Evolutionary conservation across 2,888 invertebrate genomes (phyloP).

Genomic region (Glyphotaelius pellucidus): DNA sequence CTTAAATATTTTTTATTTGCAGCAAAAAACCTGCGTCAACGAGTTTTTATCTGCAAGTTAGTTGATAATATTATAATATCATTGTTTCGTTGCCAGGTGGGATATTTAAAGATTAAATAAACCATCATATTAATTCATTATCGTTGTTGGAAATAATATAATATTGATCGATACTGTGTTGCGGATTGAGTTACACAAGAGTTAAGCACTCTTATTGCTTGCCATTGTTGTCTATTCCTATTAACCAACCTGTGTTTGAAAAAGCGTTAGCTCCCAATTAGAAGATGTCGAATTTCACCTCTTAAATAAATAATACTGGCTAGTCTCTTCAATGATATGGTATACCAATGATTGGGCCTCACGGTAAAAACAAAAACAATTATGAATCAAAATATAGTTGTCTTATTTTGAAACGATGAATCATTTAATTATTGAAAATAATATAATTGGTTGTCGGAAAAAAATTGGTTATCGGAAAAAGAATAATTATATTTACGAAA

Average conservation of each 20-base stretch:
- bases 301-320: not conserved
- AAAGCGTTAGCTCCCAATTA: not conserved
- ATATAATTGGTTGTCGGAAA: no score
- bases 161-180: not conserved
- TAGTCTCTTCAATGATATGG: not conserved
- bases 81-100: not conserved
- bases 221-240: not conserved
- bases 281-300: not conserved
- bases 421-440: no score
- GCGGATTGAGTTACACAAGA: not conserved
- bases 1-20: no score
- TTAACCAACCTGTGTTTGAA: not conserved
- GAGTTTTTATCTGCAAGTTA: no score
- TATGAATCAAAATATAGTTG: no score
- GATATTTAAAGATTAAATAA: not conserved
- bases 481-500: no score
- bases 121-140: not conserved
- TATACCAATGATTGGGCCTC: not conserved
- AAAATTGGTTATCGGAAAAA: no score
- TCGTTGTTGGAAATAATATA: not conserved
- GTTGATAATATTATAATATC: not conserved
- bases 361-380: not conserved
- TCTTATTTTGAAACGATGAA: no score
- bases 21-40: no score
- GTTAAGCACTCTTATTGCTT: not conserved